Percentiles rank a stretch among this genome's conserved stretches.
These are phyloP conservation scores for Aspidapion aeneum DNA, from an alignment of 2,888 invertebrate genomes.

Conservation along the genomic window DNA sequence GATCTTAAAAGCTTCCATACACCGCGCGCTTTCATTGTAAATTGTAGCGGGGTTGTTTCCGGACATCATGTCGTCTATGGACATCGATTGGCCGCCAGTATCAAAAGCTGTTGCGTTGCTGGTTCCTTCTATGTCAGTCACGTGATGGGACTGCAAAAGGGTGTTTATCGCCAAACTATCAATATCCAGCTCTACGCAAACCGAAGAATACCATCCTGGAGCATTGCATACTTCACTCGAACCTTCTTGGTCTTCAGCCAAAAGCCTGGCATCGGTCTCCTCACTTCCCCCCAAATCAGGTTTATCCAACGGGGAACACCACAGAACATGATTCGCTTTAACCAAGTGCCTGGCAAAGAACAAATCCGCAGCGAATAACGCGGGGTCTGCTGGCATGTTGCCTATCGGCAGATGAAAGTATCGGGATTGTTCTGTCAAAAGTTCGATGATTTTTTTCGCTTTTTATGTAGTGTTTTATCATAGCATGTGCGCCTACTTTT, in stretches of 20 bases:
- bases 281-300: constrained; percentile 97
- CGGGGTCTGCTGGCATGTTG: constrained; percentile 86
- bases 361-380: constrained; percentile 88
- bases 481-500: constrained; percentile 74
- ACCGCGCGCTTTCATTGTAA: constrained; percentile 90
- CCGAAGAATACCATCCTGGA: constrained; percentile 71
- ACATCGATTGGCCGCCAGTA: constrained; percentile 47
- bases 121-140: constrained; percentile 84
- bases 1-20: constrained; percentile 85
- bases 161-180: constrained; percentile 93
- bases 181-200: constrained; percentile 87
- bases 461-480: constrained; percentile 85
- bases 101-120: constrained; percentile 81
- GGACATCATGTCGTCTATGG: constrained; percentile 61
- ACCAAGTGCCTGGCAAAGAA: constrained; percentile 89
- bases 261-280: constrained; percentile 83
- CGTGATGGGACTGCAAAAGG: constrained; percentile 80
- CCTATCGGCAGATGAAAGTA: constrained; percentile 92
- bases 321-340: constrained; percentile 89
- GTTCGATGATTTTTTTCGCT: constrained; percentile 63
- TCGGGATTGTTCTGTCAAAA: constrained; percentile 73
- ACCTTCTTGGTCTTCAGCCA: constrained; percentile 71
- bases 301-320: constrained; percentile 90
- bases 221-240: constrained; percentile 65
- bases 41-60: constrained; percentile 50